phyloP scores from a whole-genome alignment of 2,113 vertebrate species.

The Bos indicus region DNA sequence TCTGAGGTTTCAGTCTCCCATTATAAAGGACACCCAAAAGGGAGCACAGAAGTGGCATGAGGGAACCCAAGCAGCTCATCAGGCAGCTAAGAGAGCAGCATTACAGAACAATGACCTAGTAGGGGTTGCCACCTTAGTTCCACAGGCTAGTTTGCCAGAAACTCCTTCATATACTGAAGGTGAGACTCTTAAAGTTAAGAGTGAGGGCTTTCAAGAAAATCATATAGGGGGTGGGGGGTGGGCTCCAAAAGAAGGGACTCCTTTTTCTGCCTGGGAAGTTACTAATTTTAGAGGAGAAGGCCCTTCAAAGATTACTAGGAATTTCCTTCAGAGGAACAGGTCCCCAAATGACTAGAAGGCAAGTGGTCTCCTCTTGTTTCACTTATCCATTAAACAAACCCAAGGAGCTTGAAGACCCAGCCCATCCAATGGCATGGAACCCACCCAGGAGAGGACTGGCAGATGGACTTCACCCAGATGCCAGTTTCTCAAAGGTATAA shows the following conservation, averaged over 20 bases:
- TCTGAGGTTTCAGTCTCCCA: background rate
- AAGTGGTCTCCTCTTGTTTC: background rate
- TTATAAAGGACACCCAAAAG: background rate
- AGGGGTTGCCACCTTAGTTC: background rate
- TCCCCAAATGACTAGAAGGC: background rate
- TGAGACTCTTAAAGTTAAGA: background rate
- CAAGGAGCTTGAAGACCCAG: too few species aligned
- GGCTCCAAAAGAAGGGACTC: background rate
- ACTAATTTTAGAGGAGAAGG: background rate
- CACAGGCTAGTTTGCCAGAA: background rate
- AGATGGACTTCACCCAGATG: too few species aligned
- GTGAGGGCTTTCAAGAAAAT: background rate
- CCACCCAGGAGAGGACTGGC: too few species aligned
- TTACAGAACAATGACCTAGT: background rate
- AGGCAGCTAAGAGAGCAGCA: background rate
- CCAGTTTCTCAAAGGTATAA: too few species aligned
- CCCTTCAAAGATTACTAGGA: background rate
- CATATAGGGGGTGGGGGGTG: background rate
- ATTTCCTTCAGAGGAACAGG: background rate
- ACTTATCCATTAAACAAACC: too few species aligned
- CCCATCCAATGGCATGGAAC: too few species aligned
- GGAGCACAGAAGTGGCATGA: background rate
- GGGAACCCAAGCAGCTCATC: background rate
- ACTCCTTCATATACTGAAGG: background rate
- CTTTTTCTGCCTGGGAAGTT: background rate